These are phyloP conservation scores for Enteromius argenteus DNA, from an alignment of 2,797 vertebrate genomes.

Conservation along the genomic window DNA sequence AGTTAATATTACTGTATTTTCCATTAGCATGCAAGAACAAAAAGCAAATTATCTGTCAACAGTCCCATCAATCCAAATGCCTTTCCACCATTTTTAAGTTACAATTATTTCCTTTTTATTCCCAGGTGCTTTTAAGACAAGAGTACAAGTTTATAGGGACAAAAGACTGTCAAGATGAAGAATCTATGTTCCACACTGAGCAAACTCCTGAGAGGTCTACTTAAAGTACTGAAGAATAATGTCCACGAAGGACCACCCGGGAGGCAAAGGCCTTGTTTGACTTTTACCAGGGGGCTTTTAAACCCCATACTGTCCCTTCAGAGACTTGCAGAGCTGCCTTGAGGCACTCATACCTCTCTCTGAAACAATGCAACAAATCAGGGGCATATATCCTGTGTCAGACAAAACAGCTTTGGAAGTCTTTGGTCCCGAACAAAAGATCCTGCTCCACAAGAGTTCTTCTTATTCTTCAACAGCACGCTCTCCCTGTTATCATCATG, in stretches of 20 bases:
- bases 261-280: constrained; percentile 33
- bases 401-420: constrained; percentile 31
- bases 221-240: constrained; percentile 19
- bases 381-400: constrained; percentile 1
- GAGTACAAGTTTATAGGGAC: neutral
- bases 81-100: neutral
- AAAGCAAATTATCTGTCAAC: neutral
- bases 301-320: constrained; percentile 26
- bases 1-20: neutral
- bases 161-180: constrained; percentile 5
- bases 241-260: constrained; percentile 43
- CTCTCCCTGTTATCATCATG: constrained; percentile 29
- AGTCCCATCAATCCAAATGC: neutral
- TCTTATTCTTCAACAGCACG: constrained; percentile 18
- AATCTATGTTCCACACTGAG: neutral
- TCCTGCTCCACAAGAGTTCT: constrained; percentile 20
- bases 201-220: constrained; percentile 3
- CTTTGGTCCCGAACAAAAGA: constrained; percentile 41
- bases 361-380: constrained; percentile 43
- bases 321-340: constrained; percentile 11
- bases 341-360: constrained; percentile 26
- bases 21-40: neutral
- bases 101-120: neutral
- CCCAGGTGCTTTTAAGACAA: neutral
- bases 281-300: constrained; percentile 50